Evolutionary conservation across 2,797 vertebrate species (phyloP), one percentile per base, ranked within the genome.

Genomic region (Peromyscus melanophrys): DNA sequence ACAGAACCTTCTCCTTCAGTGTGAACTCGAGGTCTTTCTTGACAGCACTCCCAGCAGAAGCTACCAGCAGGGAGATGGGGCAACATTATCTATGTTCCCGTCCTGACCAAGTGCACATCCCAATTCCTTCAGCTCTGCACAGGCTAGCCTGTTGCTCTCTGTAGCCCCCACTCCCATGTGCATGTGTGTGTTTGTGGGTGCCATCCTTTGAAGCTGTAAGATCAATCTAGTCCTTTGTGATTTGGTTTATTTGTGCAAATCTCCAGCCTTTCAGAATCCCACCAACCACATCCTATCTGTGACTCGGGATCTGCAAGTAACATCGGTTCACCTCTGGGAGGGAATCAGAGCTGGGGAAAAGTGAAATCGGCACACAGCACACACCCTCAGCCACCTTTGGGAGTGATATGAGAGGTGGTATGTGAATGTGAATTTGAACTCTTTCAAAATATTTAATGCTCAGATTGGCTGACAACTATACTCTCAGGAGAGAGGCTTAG

Each of bases 11-110:
- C 89, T 65, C 46, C 46, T 95, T 71, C 29, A 91, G n/a, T 25
- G 43, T n/a, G 67, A 95, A 78, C 34, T 97, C 88, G 34, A 37
- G 73, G 83, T 94, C 85, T 52, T 93, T 87, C 91, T 85, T 71
- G 76, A 89, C 75, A 76, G n/a, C 27, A 43, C 34, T 40, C 69
- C 65, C 57, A 25, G 67, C 34, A 31, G 92, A 88, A 23, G 5
- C 46, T 37, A 31, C 67, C 46, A 69, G 16, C 4, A 52, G 52
- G 37, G 55, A 80, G n/a, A n/a, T 2, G 55, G 84, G 29, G 49
- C 71, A 34, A 55, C 27, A 40, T 43, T 61, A 46, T 83, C 49
- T 69, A 34, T 69, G 46, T 82, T 43, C 6, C 12, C 14, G 29
- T 59, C 83, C 90, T 76, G 71, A 84, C 6, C 81, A 46, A 46